phyloP scores from a whole-genome alignment of 1,140 invertebrate species.

The Orchesella cincta region DNA sequence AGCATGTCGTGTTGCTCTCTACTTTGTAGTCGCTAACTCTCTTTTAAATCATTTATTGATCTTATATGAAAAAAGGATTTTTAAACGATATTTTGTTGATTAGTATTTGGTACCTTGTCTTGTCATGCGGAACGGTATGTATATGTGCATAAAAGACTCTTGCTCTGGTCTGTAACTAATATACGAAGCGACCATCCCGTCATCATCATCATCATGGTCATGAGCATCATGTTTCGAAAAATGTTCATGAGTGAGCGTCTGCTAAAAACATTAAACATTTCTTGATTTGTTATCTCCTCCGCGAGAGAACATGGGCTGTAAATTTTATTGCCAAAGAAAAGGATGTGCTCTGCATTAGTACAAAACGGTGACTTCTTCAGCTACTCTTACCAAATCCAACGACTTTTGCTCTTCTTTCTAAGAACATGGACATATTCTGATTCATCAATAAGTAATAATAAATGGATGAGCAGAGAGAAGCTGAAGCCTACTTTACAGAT shows the following conservation, averaged over 20 bases:
- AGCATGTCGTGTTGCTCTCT: neutral
- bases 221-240: too few species aligned
- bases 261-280: constrained; percentile 17
- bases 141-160: neutral
- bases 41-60: too few species aligned
- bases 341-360: constrained; percentile 17
- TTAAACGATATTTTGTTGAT: constrained; percentile 1
- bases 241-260: constrained; percentile 9
- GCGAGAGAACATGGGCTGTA: neutral
- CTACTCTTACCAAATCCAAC: neutral
- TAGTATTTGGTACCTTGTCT: constrained; percentile 14
- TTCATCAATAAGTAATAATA: constrained; percentile 27
- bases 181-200: neutral
- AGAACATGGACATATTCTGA: neutral
- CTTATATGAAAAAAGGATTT: neutral
- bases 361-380: too few species aligned
- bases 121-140: neutral
- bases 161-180: neutral
- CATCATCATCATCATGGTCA: neutral
- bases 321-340: constrained; percentile 22
- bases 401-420: neutral
- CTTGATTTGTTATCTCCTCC: constrained; percentile 13
- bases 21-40: too few species aligned
- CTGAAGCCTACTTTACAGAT: neutral
- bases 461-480: neutral